phyloP scores from a whole-genome alignment of 2,888 invertebrate species.

The Serrognathus titanus region DNA sequence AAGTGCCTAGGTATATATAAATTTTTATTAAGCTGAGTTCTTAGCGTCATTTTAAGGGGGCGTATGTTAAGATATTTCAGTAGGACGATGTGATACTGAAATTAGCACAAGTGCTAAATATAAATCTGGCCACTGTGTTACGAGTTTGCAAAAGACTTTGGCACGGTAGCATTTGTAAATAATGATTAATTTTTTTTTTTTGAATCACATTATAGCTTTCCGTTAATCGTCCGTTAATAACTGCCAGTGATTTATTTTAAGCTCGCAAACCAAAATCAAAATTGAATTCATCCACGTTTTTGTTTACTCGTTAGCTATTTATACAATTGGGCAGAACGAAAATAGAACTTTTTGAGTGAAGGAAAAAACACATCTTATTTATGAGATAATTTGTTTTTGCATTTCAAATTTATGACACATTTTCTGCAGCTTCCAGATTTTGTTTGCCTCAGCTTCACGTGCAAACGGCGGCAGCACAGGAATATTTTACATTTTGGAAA shows the following conservation, averaged over 20 bases:
- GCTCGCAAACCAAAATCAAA: too few relatives aligned
- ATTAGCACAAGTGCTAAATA: conserved; percentile 28
- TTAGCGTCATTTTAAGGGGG: conserved; percentile 27
- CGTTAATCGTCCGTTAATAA: neutral
- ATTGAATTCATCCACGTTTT: too few relatives aligned
- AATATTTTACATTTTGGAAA: neutral
- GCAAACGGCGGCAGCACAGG: neutral
- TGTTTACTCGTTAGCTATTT: too few relatives aligned
- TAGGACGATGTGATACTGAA: conserved; percentile 26
- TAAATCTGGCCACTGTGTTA: conserved; percentile 23
- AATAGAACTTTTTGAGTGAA: too few relatives aligned
- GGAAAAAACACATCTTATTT: too few relatives aligned
- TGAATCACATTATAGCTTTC: conserved; percentile 16
- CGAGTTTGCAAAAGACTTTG: conserved; percentile 24
- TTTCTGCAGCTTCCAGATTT: neutral
- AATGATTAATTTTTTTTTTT: conserved; percentile 23
- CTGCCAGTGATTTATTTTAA: too few relatives aligned
- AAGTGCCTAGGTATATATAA: too few relatives aligned
- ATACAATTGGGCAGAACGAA: too few relatives aligned
- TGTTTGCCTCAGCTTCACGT: neutral
- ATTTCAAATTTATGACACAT: too few relatives aligned
- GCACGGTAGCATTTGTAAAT: conserved; percentile 25
- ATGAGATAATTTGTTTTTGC: too few relatives aligned
- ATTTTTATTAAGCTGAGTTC: neutral
- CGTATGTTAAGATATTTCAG: conserved; percentile 27